These are phyloP conservation scores for Nomada ferruginata DNA, from an alignment of 2,888 invertebrate species.

Conservation along the genomic window DNA sequence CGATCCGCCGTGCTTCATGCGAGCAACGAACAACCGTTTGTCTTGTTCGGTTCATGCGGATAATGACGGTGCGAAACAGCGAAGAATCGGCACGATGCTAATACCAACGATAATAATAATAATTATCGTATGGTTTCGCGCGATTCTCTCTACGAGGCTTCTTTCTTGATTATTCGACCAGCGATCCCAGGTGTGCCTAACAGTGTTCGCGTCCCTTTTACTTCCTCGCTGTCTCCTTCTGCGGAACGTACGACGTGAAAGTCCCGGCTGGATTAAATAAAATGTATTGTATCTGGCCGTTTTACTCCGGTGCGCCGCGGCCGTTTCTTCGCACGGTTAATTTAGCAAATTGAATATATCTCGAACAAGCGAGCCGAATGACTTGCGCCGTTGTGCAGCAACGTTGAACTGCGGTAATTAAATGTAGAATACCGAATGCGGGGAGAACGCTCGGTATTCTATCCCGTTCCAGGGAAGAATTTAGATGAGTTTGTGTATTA, in stretches of 20 bases:
- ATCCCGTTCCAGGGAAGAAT: slow-evolving; percentile 7
- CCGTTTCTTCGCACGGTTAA: slow-evolving; percentile 47
- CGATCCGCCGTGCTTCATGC: not conserved
- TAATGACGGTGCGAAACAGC: slow-evolving; percentile 65
- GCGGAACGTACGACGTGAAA: slow-evolving; percentile 39
- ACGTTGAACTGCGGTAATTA: slow-evolving; percentile 17
- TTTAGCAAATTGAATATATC: slow-evolving; percentile 48
- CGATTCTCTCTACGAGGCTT: slow-evolving; percentile 20
- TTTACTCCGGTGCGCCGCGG: slow-evolving; percentile 36
- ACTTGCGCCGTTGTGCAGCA: slow-evolving; percentile 4
- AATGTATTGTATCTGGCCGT: slow-evolving; percentile 49
- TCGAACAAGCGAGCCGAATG: not conserved
- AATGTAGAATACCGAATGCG: not conserved
- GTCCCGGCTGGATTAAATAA: slow-evolving; percentile 52
- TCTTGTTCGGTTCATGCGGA: slow-evolving; percentile 55
- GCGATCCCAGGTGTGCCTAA: slow-evolving; percentile 38
- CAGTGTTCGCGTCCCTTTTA: not conserved
- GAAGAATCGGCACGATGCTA: slow-evolving; percentile 53
- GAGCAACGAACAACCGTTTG: slow-evolving; percentile 39
- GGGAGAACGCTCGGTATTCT: not conserved
- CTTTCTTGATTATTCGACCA: slow-evolving; percentile 31
- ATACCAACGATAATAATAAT: slow-evolving; percentile 54
- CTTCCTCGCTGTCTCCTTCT: not conserved
- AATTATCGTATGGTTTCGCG: slow-evolving; percentile 49
- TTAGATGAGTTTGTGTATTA: slow-evolving; percentile 12